These are phyloP conservation scores for Dasypolia templi DNA, from an alignment of 2,888 invertebrate genomes.

Conservation along the genomic window DNA sequence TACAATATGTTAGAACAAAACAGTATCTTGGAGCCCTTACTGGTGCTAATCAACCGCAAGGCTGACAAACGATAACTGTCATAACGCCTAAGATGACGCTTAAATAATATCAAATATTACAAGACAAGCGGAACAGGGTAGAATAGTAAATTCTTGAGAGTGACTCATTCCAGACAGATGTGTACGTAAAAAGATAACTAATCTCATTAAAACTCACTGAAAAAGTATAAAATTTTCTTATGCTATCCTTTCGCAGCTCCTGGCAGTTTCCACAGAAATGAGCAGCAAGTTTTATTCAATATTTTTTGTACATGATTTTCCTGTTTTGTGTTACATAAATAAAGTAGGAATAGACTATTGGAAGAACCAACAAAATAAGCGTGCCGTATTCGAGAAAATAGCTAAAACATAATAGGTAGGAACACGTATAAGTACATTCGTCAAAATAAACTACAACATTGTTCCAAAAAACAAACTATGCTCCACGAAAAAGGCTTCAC, in stretches of 20 bases:
- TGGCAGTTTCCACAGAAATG: not conserved
- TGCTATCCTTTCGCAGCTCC: not conserved
- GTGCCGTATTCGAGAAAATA: not conserved
- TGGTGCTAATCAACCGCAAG: slow-evolving; percentile 51
- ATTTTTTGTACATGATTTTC: too few relatives aligned
- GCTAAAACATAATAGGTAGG: not conserved
- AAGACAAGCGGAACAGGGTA: slow-evolving; percentile 18
- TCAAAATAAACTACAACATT: slow-evolving; percentile 12
- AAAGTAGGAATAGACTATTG: not conserved
- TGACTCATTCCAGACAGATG: slow-evolving; percentile 15
- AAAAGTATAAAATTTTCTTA: not conserved
- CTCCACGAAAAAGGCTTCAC: slow-evolving; percentile 32
- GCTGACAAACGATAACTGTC: slow-evolving; percentile 58
- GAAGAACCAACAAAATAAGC: not conserved
- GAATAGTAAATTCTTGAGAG: slow-evolving; percentile 23
- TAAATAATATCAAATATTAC: slow-evolving; percentile 46
- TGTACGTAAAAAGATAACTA: too few relatives aligned
- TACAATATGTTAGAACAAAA: slow-evolving; percentile 35
- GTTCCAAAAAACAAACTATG: slow-evolving; percentile 41
- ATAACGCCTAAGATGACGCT: slow-evolving; percentile 50
- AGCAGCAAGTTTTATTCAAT: not conserved
- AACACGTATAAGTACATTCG: not conserved
- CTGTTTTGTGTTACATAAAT: not conserved
- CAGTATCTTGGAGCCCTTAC: slow-evolving; percentile 19
- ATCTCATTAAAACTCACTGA: not conserved